Base-by-base conservation (phyloP, 2,113 vertebrate genomes). In the Pelobates fuscus region DNA sequence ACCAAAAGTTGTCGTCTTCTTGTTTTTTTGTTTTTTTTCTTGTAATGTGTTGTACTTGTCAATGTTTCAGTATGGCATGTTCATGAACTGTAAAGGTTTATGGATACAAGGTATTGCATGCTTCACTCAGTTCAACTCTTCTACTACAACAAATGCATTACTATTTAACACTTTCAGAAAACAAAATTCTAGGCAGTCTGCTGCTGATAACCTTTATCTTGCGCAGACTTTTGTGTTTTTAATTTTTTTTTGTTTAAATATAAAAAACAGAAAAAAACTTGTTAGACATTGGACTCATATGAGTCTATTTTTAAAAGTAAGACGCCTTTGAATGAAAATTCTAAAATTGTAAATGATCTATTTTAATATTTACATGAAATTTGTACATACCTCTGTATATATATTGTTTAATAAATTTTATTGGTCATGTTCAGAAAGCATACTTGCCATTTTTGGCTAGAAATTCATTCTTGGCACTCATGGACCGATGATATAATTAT, bases 351-450 rank as follows among this genome's bases (percentile, higher is more conserved):
- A 98, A 89, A 97, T 87, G 93, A 93, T 97, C 94, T 99, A 99
- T 99, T 99, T 99, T 98, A 98, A 96, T 99, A 99, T 94, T 95
- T 95, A 94, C 92, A 92, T 94, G 93, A 94, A 94, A 86, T 88
- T 92, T 89, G 85, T 99, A 94, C 96, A 94, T 90, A 98, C 96
- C 96, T 88, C 89, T 99, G 97, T 99, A 98, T 87, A 98, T 97
- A 96, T 84, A 93, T 93, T 93, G 94, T 96, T 98, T 95, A 98
- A 98, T 99, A 99, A 97, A 99, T 97, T 99, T 95, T 99, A 97
- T 96, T 95, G 94, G 94, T 97, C 85, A 89, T 95, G 96, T 96
- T 93, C 86, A 78, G 82, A 84, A 84, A 83, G 84, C 81, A 79
- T 84, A 87, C 82, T n/a, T n/a, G 83, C 87, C 26, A 52, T 37